phyloP scores from a whole-genome alignment of 1,140 invertebrate species.

The Drosophila busckii region DNA sequence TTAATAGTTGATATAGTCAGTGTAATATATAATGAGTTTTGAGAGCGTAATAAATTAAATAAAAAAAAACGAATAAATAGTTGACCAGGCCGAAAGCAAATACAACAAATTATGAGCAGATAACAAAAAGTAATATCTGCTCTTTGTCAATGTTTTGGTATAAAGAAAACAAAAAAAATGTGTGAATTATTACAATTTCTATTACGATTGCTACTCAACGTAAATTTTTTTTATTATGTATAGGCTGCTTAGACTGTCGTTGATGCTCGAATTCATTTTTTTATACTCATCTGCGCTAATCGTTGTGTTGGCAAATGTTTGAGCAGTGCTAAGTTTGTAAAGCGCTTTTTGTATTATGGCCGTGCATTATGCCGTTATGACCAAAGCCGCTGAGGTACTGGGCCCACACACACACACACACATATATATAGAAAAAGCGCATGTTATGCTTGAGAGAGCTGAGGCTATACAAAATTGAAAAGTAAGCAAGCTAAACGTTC shows the following conservation, averaged over 20 bases:
- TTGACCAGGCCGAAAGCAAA: too few species aligned
- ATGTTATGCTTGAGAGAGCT: too few species aligned
- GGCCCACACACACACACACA: background rate
- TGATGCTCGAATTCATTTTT: background rate
- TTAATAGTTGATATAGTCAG: too few species aligned
- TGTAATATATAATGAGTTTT: too few species aligned
- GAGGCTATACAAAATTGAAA: conserved; percentile 64
- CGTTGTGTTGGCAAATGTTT: conserved; percentile 33
- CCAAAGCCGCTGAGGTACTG: conserved; percentile 20
- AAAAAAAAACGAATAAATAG: too few species aligned
- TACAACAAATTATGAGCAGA: too few species aligned
- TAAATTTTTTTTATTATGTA: background rate
- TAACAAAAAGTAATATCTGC: too few species aligned
- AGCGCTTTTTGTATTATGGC: conserved; percentile 46
- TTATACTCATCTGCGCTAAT: conserved; percentile 35
- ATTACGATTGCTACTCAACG: background rate
- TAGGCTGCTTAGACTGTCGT: background rate
- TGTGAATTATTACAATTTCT: too few species aligned
- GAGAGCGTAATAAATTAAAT: too few species aligned
- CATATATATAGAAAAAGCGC: too few species aligned
- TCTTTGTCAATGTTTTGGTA: too few species aligned
- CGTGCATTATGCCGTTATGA: conserved; percentile 42
- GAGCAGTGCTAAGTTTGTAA: conserved; percentile 18
- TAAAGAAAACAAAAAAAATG: too few species aligned
- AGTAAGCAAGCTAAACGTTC: conserved; percentile 70